phyloP scores from a whole-genome alignment of 2,797 vertebrate genomes.

The Dipus sagitta region DNA sequence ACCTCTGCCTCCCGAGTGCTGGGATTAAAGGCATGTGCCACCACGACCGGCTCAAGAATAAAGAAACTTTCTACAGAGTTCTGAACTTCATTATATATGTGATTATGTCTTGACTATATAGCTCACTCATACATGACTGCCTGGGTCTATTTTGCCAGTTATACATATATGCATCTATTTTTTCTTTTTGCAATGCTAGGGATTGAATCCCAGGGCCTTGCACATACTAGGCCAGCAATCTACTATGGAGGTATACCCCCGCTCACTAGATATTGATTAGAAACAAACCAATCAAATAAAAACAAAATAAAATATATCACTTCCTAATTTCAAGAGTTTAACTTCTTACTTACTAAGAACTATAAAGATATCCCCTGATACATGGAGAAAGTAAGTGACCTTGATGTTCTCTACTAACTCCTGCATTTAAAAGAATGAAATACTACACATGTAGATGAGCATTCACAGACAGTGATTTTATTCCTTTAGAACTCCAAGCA shows the following conservation, averaged over 20 bases:
- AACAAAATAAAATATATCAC: constrained; percentile 17
- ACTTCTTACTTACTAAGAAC: not conserved
- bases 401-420: constrained; percentile 15
- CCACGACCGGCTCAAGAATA: not conserved
- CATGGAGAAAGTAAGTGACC: constrained; percentile 15
- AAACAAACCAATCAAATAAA: constrained; percentile 47
- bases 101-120: constrained; percentile 10
- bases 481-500: constrained; percentile 1
- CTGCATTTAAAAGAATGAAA: constrained; percentile 49
- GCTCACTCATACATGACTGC: constrained; percentile 19
- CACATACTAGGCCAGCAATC: not conserved
- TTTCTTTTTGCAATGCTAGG: not conserved
- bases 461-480: constrained; percentile 32
- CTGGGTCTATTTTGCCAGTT: not conserved
- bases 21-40: too few relatives aligned
- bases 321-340: constrained; percentile 57
- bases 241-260: not conserved
- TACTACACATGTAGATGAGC: not conserved
- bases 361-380: constrained; percentile 52
- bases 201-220: not conserved
- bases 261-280: constrained; percentile 22
- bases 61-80: constrained; percentile 27
- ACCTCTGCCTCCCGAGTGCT: too few relatives aligned
- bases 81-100: constrained; percentile 31
- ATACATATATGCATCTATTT: not conserved